Conservation (phyloP, 1,140 invertebrate genomes). For the Papilio helenus region DNA sequence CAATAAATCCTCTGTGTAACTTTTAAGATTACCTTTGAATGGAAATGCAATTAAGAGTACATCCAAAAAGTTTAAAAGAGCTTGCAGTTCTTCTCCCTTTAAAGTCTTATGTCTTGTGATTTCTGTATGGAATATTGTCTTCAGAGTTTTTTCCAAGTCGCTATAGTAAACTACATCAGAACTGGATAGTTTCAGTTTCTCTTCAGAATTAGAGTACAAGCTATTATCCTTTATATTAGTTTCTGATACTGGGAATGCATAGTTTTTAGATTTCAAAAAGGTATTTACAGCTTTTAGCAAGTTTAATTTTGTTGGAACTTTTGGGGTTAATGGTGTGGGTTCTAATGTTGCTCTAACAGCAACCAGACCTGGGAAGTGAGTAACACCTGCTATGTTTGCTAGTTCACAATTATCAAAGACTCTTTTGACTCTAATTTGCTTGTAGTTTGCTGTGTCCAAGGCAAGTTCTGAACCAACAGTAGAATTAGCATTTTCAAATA, state of each 20-base stretch:
- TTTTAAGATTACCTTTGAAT: conserved; percentile 85
- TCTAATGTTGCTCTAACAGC: conserved; percentile 72
- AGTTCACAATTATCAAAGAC: conserved; percentile 83
- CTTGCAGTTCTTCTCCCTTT: conserved; percentile 86
- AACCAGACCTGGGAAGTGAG: conserved; percentile 83
- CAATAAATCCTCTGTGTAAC: conserved; percentile 85
- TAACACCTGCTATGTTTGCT: conserved; percentile 75
- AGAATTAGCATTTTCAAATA: conserved; percentile 85
- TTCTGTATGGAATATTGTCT: conserved; percentile 92
- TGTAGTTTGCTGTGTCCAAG: conserved; percentile 84
- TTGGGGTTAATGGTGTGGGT: conserved; percentile 72
- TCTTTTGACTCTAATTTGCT: conserved; percentile 82
- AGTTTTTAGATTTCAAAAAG: conserved; percentile 79
- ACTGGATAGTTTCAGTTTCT: conserved; percentile 64
- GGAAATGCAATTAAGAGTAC: conserved; percentile 90
- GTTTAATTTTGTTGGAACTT: conserved; percentile 72
- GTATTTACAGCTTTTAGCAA: conserved; percentile 80
- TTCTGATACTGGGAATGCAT: conserved; percentile 64
- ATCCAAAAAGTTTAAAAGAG: conserved; percentile 89
- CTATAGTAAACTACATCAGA: conserved; percentile 87
- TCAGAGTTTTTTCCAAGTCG: conserved; percentile 93
- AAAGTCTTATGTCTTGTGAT: conserved; percentile 88
- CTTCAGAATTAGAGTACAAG: conserved; percentile 61
- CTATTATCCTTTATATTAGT: conserved; percentile 46
- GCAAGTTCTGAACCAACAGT: conserved; percentile 84